phyloP scores from a whole-genome alignment of 2,888 invertebrate genomes.

The Drosophila cracens region DNA sequence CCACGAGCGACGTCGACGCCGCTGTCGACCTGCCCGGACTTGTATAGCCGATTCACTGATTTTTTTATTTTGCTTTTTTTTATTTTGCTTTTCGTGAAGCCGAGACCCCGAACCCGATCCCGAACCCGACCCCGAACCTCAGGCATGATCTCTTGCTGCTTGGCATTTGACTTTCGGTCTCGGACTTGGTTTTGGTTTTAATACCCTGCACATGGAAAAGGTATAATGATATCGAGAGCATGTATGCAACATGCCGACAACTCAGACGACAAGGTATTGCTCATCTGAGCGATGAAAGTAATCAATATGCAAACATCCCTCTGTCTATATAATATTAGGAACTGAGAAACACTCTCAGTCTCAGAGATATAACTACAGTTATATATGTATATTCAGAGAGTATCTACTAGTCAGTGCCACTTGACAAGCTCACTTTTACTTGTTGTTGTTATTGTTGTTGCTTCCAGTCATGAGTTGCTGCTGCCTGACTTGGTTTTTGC shows the following conservation, averaged over 20 bases:
- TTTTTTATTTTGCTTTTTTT: constrained; percentile 6
- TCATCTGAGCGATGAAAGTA: neutral
- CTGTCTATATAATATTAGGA: neutral
- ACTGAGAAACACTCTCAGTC: neutral
- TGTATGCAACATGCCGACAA: neutral
- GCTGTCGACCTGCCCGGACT: constrained; percentile 51
- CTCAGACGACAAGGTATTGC: neutral
- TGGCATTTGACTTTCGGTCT: constrained; percentile 79
- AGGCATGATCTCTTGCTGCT: constrained; percentile 72
- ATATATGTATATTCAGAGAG: neutral
- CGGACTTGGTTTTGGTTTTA: constrained; percentile 33
- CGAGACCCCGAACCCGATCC: constrained; percentile 39
- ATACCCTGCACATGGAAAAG: constrained; percentile 1
- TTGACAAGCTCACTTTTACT: neutral
- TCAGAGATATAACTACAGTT: neutral
- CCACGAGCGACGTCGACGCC: constrained; percentile 66
- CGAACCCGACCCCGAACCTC: constrained; percentile 46
- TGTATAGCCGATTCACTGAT: constrained; percentile 10
- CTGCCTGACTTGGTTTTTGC: constrained; percentile 53
- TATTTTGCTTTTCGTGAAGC: constrained; percentile 10
- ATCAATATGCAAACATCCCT: neutral
- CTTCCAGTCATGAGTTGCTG: constrained; percentile 73
- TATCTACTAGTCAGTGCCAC: neutral
- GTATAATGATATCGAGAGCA: too few relatives aligned
- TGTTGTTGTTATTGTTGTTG: constrained; percentile 31